Percentiles rank a stretch among this genome's conserved stretches.
Conservation (phyloP, 1,140 invertebrate genomes). For the Lanistes nyassanus region DNA sequence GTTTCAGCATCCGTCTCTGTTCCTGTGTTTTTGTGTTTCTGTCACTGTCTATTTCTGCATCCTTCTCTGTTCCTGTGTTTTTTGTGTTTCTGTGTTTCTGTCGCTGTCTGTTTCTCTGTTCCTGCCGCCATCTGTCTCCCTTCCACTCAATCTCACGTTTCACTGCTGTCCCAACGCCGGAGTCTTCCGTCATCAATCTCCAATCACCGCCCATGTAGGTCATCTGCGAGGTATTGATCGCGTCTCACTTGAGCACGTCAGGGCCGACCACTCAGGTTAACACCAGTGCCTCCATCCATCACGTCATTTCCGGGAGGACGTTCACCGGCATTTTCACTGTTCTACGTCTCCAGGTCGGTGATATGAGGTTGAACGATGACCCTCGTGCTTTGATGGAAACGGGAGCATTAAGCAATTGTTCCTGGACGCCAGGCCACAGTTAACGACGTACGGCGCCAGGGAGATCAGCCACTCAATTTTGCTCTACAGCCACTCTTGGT, state of each 20-base stretch:
- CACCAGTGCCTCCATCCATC: neutral
- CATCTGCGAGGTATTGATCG: neutral
- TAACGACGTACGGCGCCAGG: no score
- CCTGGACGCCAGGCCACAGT: no score
- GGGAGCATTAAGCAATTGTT: no score
- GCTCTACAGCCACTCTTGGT: no score
- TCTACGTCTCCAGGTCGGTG: neutral
- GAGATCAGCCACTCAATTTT: no score
- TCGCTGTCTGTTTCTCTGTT: neutral
- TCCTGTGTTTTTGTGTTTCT: neutral
- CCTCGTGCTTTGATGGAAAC: no score
- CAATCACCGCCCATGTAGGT: neutral
- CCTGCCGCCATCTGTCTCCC: neutral
- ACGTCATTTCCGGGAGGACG: neutral
- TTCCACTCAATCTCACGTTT: neutral
- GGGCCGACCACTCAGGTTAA: neutral
- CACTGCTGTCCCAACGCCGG: neutral
- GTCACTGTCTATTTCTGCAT: neutral
- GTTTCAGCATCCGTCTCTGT: neutral
- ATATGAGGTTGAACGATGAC: neutral
- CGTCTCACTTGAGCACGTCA: neutral
- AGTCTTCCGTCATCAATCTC: neutral
- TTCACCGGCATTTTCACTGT: neutral
- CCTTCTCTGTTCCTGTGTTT: neutral
- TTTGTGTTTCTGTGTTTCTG: neutral